Conservation (phyloP, 2,888 invertebrate genomes). For the Podotricha telesiphe region DNA sequence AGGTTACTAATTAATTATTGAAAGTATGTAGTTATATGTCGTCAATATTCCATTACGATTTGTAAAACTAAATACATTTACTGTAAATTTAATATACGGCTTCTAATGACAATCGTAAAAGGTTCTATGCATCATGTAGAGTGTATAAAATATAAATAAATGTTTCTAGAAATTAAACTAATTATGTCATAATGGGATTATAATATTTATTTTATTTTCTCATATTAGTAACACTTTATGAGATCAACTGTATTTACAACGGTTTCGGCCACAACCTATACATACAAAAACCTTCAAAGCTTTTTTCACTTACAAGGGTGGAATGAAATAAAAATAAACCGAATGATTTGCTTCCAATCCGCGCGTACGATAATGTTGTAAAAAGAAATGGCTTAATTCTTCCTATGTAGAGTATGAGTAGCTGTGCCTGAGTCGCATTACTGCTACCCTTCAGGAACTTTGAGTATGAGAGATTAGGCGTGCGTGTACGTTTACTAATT, state of each 20-base stretch:
- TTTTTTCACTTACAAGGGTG: slow-evolving; percentile 36
- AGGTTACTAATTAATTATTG: too few relatives aligned
- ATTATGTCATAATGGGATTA: too few relatives aligned
- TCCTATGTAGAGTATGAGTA: slow-evolving; percentile 8
- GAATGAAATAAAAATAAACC: slow-evolving; percentile 54
- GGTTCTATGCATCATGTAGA: too few relatives aligned
- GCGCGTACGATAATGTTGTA: slow-evolving; percentile 49
- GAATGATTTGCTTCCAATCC: slow-evolving; percentile 56
- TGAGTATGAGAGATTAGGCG: slow-evolving; percentile 10
- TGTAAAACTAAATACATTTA: too few relatives aligned
- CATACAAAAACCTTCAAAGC: slow-evolving; percentile 21
- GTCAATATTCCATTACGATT: too few relatives aligned
- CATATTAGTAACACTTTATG: not conserved
- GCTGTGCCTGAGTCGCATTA: slow-evolving; percentile 19
- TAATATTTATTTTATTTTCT: not conserved
- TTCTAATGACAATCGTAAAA: too few relatives aligned
- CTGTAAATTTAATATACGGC: not conserved
- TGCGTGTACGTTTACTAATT: not conserved
- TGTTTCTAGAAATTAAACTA: not conserved
- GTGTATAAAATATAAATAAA: too few relatives aligned
- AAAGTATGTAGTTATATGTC: too few relatives aligned
- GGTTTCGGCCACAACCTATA: slow-evolving; percentile 25
- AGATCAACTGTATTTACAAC: slow-evolving; percentile 1
- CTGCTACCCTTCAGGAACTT: slow-evolving; percentile 7
- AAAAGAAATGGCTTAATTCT: slow-evolving; percentile 48